phyloP scores from a whole-genome alignment of 2,113 vertebrate genomes.

The Laterallus jamaicensis region DNA sequence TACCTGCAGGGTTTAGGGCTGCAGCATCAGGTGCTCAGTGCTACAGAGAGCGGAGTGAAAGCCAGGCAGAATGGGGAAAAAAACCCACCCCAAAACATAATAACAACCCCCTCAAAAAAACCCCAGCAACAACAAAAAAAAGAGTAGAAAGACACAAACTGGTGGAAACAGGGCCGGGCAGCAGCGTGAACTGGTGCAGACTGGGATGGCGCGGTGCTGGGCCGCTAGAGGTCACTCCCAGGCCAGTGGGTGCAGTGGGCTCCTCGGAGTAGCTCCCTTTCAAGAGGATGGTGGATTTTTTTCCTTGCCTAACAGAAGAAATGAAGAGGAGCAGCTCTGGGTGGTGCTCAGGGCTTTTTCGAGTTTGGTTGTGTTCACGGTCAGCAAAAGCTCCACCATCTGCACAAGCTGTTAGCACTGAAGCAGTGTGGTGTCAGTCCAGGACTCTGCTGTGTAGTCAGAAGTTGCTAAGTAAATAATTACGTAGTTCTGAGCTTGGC shows the following conservation, averaged over 20 bases:
- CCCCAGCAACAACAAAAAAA: too few species aligned
- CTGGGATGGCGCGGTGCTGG: not conserved
- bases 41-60: not conserved
- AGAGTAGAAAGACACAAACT: not conserved
- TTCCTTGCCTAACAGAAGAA: not conserved
- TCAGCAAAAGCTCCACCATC: not conserved
- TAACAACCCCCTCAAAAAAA: too few species aligned
- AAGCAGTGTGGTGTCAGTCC: not conserved
- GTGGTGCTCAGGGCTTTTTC: not conserved
- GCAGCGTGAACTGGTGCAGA: not conserved
- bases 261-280: not conserved
- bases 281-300: not conserved
- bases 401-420: not conserved
- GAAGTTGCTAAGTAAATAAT: conserved; percentile 26
- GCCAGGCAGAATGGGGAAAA: not conserved
- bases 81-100: too few species aligned
- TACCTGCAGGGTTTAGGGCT: not conserved
- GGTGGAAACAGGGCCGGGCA: not conserved
- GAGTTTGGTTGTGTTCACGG: not conserved
- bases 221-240: conserved; percentile 64
- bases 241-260: not conserved
- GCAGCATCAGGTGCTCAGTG: not conserved
- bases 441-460: not conserved
- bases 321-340: not conserved
- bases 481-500: not conserved